Evolutionary conservation across 2,888 invertebrate genomes (phyloP).

Genomic region (Zaprionus bogoriensis): DNA sequence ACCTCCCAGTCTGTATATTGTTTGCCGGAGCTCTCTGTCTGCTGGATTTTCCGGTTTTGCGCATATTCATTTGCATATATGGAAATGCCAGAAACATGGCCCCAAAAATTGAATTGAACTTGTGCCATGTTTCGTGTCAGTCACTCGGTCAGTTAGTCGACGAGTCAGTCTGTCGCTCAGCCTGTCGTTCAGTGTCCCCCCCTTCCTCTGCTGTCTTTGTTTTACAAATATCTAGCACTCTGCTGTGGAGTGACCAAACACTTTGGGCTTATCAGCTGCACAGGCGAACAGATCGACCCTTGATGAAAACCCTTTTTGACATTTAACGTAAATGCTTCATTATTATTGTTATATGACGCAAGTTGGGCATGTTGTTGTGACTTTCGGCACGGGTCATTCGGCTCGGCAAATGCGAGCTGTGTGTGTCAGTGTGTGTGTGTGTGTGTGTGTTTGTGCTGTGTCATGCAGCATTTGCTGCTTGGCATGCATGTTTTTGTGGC

Average conservation of each 20-base stretch:
- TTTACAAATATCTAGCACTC: constrained; percentile 34
- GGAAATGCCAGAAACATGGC: constrained; percentile 75
- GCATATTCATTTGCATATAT: constrained; percentile 74
- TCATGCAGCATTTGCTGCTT: constrained; percentile 37
- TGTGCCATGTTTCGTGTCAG: constrained; percentile 55
- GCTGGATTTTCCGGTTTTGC: constrained; percentile 60
- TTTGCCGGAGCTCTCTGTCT: neutral
- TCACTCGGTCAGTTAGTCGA: constrained; percentile 36
- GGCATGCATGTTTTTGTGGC: constrained; percentile 27
- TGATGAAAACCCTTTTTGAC: constrained; percentile 63
- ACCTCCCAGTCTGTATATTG: neutral
- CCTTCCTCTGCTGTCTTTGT: constrained; percentile 59
- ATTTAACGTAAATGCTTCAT: constrained; percentile 75
- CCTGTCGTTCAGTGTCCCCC: constrained; percentile 17
- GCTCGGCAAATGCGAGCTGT: too few species aligned
- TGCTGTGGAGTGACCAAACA: constrained; percentile 61
- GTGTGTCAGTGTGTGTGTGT: neutral
- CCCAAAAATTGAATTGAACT: constrained; percentile 76
- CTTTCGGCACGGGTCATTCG: constrained; percentile 2
- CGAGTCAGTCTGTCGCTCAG: constrained; percentile 12
- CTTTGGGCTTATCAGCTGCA: constrained; percentile 53
- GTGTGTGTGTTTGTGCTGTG: neutral
- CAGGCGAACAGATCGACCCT: constrained; percentile 24
- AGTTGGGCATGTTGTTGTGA: constrained; percentile 8
- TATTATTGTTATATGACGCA: constrained; percentile 67